phyloP scores from a whole-genome alignment of 2,113 vertebrate genomes.

The Dinomys branickii region DNA sequence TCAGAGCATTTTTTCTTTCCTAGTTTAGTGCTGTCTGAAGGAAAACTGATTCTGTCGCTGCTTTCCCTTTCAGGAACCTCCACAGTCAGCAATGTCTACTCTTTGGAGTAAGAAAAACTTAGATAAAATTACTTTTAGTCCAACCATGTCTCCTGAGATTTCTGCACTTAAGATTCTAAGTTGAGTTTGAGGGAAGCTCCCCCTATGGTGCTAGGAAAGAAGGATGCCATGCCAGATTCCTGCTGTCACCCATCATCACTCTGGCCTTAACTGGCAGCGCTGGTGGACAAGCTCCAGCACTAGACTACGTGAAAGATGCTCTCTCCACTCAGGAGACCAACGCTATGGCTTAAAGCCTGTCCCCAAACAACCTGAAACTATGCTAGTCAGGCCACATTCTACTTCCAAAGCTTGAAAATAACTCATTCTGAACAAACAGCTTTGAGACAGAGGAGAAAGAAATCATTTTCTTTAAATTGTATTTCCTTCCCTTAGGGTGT shows the following conservation, averaged over 20 bases:
- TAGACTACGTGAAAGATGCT: background rate
- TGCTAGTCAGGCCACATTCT: background rate
- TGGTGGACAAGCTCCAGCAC: no score
- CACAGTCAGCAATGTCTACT: background rate
- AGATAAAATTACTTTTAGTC: background rate
- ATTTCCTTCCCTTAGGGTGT: background rate
- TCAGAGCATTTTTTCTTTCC: background rate
- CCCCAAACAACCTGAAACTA: background rate
- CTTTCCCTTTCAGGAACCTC: background rate
- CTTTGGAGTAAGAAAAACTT: background rate
- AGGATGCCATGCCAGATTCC: background rate
- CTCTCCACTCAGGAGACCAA: background rate
- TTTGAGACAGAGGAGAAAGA: conserved; percentile 33
- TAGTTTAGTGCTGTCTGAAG: background rate
- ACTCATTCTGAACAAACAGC: conserved; percentile 6
- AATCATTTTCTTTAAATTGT: background rate
- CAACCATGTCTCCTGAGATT: background rate
- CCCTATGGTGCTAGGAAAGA: background rate
- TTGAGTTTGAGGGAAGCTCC: background rate
- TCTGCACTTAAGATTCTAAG: background rate
- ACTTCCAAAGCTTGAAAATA: background rate
- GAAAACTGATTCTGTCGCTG: background rate
- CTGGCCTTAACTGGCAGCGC: background rate
- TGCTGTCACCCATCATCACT: no score
- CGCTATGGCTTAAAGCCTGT: background rate